Conservation (phyloP, 2,113 vertebrate genomes). For the Octodon degus region DNA sequence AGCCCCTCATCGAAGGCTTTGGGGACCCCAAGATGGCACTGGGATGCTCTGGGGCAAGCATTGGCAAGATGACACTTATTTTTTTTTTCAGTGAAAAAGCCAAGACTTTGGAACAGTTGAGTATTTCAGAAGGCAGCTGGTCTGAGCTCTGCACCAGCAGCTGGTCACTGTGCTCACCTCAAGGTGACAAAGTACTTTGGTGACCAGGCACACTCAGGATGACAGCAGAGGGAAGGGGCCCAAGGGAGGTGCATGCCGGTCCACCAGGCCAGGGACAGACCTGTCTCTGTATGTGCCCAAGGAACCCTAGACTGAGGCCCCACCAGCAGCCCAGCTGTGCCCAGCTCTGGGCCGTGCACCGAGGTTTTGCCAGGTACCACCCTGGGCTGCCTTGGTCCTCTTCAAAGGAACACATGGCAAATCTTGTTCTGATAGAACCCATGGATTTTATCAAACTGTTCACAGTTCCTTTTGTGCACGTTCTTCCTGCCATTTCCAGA, state of each 20-base stretch:
- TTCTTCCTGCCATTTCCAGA: not conserved
- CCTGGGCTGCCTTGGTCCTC: not conserved
- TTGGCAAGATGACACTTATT: not conserved
- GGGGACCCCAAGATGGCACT: not conserved
- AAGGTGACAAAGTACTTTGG: not conserved
- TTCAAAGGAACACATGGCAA: not conserved
- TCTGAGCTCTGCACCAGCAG: rapidly evolving
- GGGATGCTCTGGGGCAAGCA: not conserved
- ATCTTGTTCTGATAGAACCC: not conserved
- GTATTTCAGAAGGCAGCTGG: not conserved
- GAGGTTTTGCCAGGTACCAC: not conserved
- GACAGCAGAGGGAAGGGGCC: not conserved
- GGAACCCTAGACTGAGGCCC: not conserved
- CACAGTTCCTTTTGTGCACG: not conserved
- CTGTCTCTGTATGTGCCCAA: not conserved
- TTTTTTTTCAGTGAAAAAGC: not conserved
- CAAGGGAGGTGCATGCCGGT: not conserved
- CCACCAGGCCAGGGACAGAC: not conserved
- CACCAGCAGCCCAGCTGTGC: not conserved
- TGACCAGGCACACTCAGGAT: not conserved
- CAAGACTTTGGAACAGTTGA: not conserved
- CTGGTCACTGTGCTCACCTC: not conserved
- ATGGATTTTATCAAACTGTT: not conserved
- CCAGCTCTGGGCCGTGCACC: not conserved
- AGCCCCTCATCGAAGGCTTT: not conserved